Base-by-base conservation (phyloP, 2,797 vertebrate species). In the Synaphobranchus kaupii region DNA sequence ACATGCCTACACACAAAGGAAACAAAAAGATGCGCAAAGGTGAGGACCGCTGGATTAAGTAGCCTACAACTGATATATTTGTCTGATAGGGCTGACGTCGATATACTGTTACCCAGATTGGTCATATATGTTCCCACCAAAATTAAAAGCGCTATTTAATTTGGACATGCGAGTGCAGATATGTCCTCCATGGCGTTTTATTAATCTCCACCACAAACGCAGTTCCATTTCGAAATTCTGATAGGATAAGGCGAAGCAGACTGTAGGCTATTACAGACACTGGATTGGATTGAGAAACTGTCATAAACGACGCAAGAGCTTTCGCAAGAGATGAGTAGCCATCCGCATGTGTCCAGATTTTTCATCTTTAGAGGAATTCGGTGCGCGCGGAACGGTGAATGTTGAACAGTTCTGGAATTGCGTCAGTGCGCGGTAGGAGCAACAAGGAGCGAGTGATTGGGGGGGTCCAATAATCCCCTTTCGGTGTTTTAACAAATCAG, bases 391-490 rank as follows among this genome's bases (percentile, higher is more conserved):
- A 8, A 25, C 63, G 10, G n/a, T 68, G 63, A n/a, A 68, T 25
- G n/a, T 68, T 25, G 4, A 68, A 28, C 63, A 28, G 63, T 39
- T 68, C n/a, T 68, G 63, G 25, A 68, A 28, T 25, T n/a, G 28
- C n/a, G 25, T 68, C 25, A 68, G 63, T 1, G 63, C 10, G 63
- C 63, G 25, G n/a, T 68, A 22, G 93, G 93, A 93, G 95, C 93
- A 89, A 87, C 84, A 56, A 81, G 73, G 84, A 13, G n/a, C 0
- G 58, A 60, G 58, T 20, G 20, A 54, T 17, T 20, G 58, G 39
- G 39, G 39, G 58, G 82, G 87, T 83, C 93, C 94, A 95, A 94
- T 95, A 95, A 85, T 88, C 89, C 90, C 87, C 87, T 39, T 86
- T 86, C 71, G 44, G 89, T 91, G 87, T 91, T 89, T 91, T 88